Conservation (phyloP, 2,888 invertebrate species). For the Diplazon laetatorius region DNA sequence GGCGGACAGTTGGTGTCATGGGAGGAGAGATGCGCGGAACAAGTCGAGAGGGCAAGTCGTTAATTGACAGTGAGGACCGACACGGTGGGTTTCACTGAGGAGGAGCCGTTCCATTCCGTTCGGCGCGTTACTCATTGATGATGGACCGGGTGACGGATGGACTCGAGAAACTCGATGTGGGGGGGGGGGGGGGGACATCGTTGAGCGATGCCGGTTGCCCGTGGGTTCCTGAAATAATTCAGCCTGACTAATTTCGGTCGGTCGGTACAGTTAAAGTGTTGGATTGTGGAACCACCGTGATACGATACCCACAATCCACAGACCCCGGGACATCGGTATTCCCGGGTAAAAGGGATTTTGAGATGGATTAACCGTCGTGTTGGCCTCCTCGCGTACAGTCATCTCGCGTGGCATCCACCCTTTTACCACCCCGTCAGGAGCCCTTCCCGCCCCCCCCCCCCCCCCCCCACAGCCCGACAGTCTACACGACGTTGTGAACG, state of each 20-base stretch:
- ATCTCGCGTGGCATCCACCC: neutral
- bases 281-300: neutral
- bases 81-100: neutral
- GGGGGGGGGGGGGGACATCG: too few species aligned
- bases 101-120: neutral
- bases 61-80: slow-evolving; percentile 46
- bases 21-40: neutral
- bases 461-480: neutral
- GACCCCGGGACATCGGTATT: slow-evolving; percentile 2
- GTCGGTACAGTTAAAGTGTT: neutral
- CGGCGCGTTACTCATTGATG: slow-evolving; percentile 20
- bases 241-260: slow-evolving; percentile 33
- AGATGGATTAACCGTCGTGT: slow-evolving; percentile 18
- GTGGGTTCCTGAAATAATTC: slow-evolving; percentile 44
- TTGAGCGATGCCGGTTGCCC: neutral
- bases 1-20: neutral
- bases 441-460: neutral
- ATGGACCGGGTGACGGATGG: slow-evolving; percentile 30
- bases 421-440: too few species aligned
- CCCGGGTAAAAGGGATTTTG: slow-evolving; percentile 19
- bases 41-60: slow-evolving; percentile 1
- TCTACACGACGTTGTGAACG: slow-evolving; percentile 44
- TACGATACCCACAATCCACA: slow-evolving; percentile 24
- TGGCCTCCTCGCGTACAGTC: slow-evolving; percentile 5
- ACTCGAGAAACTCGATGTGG: slow-evolving; percentile 8